Base-by-base conservation (phyloP, 2,113 vertebrate genomes). In the Alosa alosa region DNA sequence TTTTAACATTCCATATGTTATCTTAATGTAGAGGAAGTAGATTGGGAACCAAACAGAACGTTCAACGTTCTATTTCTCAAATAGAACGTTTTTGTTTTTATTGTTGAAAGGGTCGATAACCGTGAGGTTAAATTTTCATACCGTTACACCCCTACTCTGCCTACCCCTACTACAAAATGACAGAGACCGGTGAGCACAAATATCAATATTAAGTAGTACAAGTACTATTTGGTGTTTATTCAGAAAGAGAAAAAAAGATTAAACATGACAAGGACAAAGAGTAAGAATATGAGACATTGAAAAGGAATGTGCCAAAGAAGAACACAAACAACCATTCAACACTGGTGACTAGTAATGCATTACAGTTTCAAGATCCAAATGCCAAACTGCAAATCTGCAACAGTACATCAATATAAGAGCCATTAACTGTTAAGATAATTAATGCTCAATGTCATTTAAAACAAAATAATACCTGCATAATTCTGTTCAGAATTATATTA, bases 231-330 rank as follows among this genome's bases (percentile, higher is more conserved):
- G 22, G 68, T 68, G 6, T 78, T 78, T 78, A 78, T 78, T 78
- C 2, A 78, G 72, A 11, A 1, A 15, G 13, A 17, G 39, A 75
- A 36, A 39, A 78, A 39, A 78, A 68, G 9, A 31, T 11, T 1
- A 68, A 68, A 68, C 64, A 78, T 31, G 9, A 25, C 13, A 15
- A 36, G 31, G 31, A 78, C 72, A 78, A 78, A 78, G 31, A 10
- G 39, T 15, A 78, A 39, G 31, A 10, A 78, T 15, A 78, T 18
- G 31, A 36, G 72, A 78, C 72, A 78, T 2, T 4, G 13, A 78
- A 13, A 78, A 78, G 72, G 72, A 78, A 78, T 78, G 72, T 78
- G 72, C 72, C 72, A 78, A 78, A 78, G 68, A 36, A 31, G 11
- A 78, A 78, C 11, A 78, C 2, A 4, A 78, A 78, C 31, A 36